Conservation (phyloP, 2,888 invertebrate species). For the Trissonchulus sp. region DNA sequence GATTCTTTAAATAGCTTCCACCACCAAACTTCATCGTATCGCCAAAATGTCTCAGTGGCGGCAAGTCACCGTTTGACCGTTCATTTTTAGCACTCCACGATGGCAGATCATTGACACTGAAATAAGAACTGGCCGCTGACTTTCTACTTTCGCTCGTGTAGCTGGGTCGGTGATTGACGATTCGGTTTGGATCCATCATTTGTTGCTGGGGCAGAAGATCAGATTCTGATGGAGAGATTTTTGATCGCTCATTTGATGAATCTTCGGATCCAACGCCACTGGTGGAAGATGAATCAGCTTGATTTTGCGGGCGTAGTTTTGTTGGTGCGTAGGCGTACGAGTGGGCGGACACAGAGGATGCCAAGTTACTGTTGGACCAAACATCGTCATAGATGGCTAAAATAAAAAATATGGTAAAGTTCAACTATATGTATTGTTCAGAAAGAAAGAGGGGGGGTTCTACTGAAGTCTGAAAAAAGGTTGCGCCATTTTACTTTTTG, state of each 20-base stretch:
- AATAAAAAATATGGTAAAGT: no score
- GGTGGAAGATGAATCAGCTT: slow-evolving; percentile 17
- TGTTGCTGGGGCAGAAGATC: no score
- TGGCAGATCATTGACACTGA: slow-evolving; percentile 37
- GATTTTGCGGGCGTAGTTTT: background rate
- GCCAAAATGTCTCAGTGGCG: slow-evolving; percentile 40
- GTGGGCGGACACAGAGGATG: background rate
- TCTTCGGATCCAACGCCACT: slow-evolving; percentile 28
- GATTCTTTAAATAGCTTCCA: background rate
- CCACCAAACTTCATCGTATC: slow-evolving; percentile 38
- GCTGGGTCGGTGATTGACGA: background rate
- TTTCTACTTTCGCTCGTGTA: background rate
- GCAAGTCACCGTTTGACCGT: background rate
- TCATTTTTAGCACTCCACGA: slow-evolving; percentile 21
- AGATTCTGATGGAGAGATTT: no score
- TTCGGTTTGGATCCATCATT: no score
- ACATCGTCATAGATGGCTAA: background rate
- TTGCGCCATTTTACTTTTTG: no score
- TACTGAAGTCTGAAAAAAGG: no score
- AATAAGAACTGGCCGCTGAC: slow-evolving; percentile 31
- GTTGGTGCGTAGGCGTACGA: background rate
- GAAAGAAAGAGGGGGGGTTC: no score
- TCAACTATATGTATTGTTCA: no score
- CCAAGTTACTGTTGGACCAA: background rate
- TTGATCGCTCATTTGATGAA: slow-evolving; percentile 16